Evolutionary conservation across 2,888 invertebrate genomes (phyloP), one percentile per base, ranked within the genome.

Genomic region (Julus scandinavius): DNA sequence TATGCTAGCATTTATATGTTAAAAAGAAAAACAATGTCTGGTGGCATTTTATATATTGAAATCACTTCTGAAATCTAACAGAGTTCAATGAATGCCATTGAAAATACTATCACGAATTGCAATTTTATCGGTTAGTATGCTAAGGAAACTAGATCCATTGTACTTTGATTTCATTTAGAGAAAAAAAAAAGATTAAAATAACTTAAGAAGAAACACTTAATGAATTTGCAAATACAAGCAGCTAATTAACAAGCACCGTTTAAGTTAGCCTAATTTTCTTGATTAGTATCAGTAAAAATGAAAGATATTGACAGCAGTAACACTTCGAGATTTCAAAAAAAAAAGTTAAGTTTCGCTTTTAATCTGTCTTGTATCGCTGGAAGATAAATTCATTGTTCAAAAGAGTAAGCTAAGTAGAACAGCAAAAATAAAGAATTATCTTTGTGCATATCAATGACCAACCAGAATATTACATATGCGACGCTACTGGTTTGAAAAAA

Each of bases 181-280:
- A 45, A 45, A 45, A 45, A 45, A 45, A 5, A 17, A 13, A 54
- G 50, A 50, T 7, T 80, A 29, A 72, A 72, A 9, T 72, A 72
- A 72, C 72, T 20, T 20, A 72, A 4, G 72, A 72, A 29, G 72
- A 72, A 29, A 1, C 72, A 72, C 29, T 29, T 29, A 72, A 9
- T 72, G 72, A 29, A 72, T 72, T 72, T 72, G 72, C 72, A 72
- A 72, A 29, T 72, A 72, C 20, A 72, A 72, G 72, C 29, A 72
- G 72, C 5, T 20, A 72, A 72, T 72, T 72, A 72, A 9, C 20
- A 29, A 72, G 29, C 72, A 72, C 72, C 72, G 29, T 72, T 72
- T 72, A 7, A 9, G 20, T 72, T 72, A n/a, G 20, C 2, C 63
- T 63, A 72, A 72, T 72, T 72, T 72, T 9, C 7, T 9, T 20